Evolutionary conservation across 2,888 invertebrate genomes (phyloP).

Genomic region (Diaphora mendica): DNA sequence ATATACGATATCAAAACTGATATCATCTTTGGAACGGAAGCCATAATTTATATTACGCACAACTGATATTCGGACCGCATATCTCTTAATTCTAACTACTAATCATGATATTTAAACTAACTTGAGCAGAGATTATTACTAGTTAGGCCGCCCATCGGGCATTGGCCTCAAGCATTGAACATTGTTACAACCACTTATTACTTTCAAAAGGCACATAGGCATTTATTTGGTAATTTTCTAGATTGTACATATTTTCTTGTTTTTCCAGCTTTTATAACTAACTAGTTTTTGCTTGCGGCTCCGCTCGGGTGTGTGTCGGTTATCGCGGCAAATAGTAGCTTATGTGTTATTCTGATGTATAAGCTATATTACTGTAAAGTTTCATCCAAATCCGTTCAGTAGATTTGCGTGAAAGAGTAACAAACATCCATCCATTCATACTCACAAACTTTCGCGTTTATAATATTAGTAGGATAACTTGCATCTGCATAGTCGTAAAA

Average conservation of each 20-base stretch:
- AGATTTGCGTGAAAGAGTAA: too few relatives aligned
- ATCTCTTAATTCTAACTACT: slow-evolving; percentile 48
- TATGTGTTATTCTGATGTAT: too few relatives aligned
- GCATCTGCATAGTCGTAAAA: too few relatives aligned
- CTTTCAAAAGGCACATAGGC: not conserved
- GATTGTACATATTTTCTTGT: not conserved
- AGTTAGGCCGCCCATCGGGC: slow-evolving; percentile 14
- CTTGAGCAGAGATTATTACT: slow-evolving; percentile 24
- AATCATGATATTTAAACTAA: slow-evolving; percentile 43
- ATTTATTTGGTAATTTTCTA: not conserved
- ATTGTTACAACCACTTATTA: not conserved
- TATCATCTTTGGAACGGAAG: slow-evolving; percentile 47
- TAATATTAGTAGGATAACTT: too few relatives aligned
- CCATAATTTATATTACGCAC: slow-evolving; percentile 42
- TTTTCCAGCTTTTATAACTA: not conserved
- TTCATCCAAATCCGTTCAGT: too few relatives aligned
- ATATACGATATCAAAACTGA: slow-evolving; percentile 37
- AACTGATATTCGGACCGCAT: slow-evolving; percentile 32
- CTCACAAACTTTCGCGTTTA: too few relatives aligned
- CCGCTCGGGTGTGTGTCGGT: too few relatives aligned
- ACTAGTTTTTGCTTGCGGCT: too few relatives aligned
- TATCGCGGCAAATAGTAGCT: too few relatives aligned
- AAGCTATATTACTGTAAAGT: too few relatives aligned
- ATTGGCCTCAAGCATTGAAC: slow-evolving; percentile 12
- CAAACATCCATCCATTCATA: too few relatives aligned